These are phyloP conservation scores for Lepisosteus oculatus DNA, from an alignment of 2,113 vertebrate genomes.

Conservation along the genomic window DNA sequence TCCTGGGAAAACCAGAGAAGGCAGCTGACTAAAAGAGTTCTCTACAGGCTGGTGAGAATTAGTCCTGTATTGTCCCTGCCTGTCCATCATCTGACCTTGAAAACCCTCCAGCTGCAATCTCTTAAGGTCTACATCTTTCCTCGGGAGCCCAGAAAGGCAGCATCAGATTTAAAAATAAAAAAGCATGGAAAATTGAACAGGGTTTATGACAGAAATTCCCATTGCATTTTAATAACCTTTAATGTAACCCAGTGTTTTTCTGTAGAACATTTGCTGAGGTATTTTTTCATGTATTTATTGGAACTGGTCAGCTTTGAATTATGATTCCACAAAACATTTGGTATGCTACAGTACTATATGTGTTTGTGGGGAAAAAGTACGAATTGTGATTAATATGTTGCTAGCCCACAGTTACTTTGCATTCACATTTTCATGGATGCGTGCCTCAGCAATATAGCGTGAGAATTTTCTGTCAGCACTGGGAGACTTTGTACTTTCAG, in stretches of 20 bases:
- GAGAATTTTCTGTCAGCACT: neutral
- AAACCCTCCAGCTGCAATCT: slow-evolving; percentile 29
- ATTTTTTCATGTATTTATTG: neutral
- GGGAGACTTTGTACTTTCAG: neutral
- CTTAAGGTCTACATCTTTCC: slow-evolving; percentile 5
- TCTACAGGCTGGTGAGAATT: too few species aligned
- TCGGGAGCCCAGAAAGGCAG: slow-evolving; percentile 3
- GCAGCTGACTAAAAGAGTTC: too few species aligned
- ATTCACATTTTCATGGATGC: neutral
- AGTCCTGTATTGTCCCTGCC: slow-evolving; percentile 15
- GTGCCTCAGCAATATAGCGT: neutral
- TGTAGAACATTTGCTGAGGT: neutral
- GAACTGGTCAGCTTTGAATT: slow-evolving; percentile 32
- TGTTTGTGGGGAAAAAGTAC: slow-evolving; percentile 8
- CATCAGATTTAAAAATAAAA: slow-evolving; percentile 7
- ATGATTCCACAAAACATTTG: slow-evolving; percentile 21
- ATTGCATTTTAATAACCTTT: slow-evolving; percentile 10
- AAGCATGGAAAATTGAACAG: neutral
- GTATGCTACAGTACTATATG: slow-evolving; percentile 27
- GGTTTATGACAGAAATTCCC: neutral
- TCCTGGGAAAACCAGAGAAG: too few species aligned
- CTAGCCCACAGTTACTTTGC: neutral
- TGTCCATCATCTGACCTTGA: slow-evolving; percentile 42
- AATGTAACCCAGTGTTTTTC: neutral
- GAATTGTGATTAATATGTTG: neutral